Evolutionary conservation across 2,113 vertebrate species (phyloP).

Genomic region (Neogale vison): DNA sequence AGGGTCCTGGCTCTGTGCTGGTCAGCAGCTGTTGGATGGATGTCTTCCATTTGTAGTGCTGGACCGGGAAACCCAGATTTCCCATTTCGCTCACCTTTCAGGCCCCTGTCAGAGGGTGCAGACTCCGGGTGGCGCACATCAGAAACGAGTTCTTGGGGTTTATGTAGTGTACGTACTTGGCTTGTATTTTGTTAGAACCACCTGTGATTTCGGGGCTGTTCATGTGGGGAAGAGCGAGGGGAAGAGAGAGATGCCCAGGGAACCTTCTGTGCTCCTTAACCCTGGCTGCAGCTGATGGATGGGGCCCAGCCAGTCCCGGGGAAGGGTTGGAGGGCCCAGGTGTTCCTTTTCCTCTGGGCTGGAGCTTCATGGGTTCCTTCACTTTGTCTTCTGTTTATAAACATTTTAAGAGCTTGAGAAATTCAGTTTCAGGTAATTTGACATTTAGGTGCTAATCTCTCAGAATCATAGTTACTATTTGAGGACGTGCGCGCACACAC

Average conservation of each 20-base stretch:
- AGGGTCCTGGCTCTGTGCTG: background rate
- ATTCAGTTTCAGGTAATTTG: background rate
- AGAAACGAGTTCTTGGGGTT: fast-evolving
- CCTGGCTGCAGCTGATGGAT: background rate
- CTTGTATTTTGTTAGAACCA: background rate
- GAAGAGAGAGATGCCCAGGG: background rate
- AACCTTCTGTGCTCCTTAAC: background rate
- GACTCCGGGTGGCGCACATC: background rate
- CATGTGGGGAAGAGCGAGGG: fast-evolving
- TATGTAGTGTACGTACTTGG: fast-evolving
- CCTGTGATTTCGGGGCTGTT: no score
- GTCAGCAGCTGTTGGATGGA: fast-evolving
- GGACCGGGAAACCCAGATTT: background rate
- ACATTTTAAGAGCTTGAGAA: background rate
- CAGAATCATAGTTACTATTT: background rate
- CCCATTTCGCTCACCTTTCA: background rate
- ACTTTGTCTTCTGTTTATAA: background rate
- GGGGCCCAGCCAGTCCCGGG: background rate
- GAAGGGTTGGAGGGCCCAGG: background rate
- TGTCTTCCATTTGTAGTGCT: background rate
- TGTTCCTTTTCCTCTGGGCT: background rate
- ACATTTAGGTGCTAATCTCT: background rate
- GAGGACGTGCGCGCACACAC: background rate
- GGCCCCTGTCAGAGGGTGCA: background rate
- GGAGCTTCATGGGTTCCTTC: background rate